These are phyloP conservation scores for Ectropis crepuscularia DNA, from an alignment of 2,888 invertebrate species.

Conservation along the genomic window DNA sequence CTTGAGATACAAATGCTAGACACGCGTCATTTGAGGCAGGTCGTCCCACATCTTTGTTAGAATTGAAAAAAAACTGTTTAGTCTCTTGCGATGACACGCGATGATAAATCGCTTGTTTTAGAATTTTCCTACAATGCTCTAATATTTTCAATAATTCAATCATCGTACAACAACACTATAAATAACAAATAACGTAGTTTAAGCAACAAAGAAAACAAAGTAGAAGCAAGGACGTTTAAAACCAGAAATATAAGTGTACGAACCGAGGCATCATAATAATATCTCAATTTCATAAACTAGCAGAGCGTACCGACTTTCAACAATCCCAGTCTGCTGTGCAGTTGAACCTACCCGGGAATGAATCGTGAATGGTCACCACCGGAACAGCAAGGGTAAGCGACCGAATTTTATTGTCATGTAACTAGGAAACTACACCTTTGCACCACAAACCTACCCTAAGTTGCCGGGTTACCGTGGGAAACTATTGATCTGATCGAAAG, in stretches of 20 bases:
- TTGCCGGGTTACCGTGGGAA: constrained; percentile 71
- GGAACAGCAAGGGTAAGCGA: constrained; percentile 58
- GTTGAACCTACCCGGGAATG: constrained; percentile 53
- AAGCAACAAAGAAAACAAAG: constrained; percentile 20
- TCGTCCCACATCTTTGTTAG: constrained; percentile 11
- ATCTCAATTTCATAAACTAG: constrained; percentile 74
- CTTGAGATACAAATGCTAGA: constrained; percentile 13
- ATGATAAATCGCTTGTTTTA: constrained; percentile 17
- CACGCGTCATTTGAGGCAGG: constrained; percentile 24
- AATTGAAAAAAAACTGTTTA: constrained; percentile 9
- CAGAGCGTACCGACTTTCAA: constrained; percentile 42
- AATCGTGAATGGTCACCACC: constrained; percentile 64
- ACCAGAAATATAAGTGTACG: constrained; percentile 46
- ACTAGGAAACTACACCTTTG: constrained; percentile 39
- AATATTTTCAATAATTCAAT: constrained; percentile 17
- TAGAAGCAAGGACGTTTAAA: constrained; percentile 11
- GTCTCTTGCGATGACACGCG: constrained; percentile 19
- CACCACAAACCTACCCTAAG: constrained; percentile 51
- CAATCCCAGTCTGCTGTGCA: constrained; percentile 52
- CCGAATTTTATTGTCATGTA: constrained; percentile 55
- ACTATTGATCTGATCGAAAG: constrained; percentile 73
- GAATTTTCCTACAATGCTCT: constrained; percentile 3
- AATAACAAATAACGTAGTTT: constrained; percentile 3
- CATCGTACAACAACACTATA: constrained; percentile 5
- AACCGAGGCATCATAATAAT: constrained; percentile 79